Conservation (phyloP, 2,888 invertebrate genomes). For the Agrotis ipsilon region DNA sequence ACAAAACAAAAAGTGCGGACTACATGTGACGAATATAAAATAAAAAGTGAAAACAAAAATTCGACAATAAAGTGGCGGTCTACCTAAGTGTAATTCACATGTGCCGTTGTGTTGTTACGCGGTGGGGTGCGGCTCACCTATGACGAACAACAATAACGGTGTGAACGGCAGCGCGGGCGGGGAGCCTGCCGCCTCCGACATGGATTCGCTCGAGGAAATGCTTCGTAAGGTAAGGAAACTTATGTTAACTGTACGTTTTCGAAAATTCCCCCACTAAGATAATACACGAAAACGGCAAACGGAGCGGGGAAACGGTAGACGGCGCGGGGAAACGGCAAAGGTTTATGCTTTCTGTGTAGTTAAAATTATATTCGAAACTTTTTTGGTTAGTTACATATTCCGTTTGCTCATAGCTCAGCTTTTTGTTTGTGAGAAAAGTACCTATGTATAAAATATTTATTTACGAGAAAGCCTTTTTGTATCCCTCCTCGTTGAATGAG, state of each 20-base stretch:
- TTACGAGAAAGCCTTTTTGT: not conserved
- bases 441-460: slow-evolving; percentile 1
- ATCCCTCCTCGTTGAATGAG: no score
- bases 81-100: slow-evolving; percentile 67
- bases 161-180: slow-evolving; percentile 91
- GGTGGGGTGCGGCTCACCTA: slow-evolving; percentile 85
- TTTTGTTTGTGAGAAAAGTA: slow-evolving; percentile 11
- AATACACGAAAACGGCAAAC: slow-evolving; percentile 28
- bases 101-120: slow-evolving; percentile 66
- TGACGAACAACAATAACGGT: slow-evolving; percentile 93
- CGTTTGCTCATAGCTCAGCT: not conserved
- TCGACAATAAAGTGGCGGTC: slow-evolving; percentile 66
- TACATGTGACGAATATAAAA: slow-evolving; percentile 50
- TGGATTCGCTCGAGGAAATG: slow-evolving; percentile 95
- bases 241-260: slow-evolving; percentile 52
- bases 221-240: slow-evolving; percentile 92
- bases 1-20: slow-evolving; percentile 47
- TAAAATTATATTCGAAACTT: slow-evolving; percentile 3
- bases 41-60: slow-evolving; percentile 41
- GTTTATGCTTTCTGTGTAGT: slow-evolving; percentile 32
- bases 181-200: slow-evolving; percentile 92
- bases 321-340: slow-evolving; percentile 18
- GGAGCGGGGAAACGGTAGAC: slow-evolving; percentile 18
- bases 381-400: slow-evolving; percentile 23
- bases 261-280: slow-evolving; percentile 42